These are phyloP conservation scores for Speoplatyrhinus poulsoni DNA, from an alignment of 2,113 vertebrate species.

Conservation along the genomic window DNA sequence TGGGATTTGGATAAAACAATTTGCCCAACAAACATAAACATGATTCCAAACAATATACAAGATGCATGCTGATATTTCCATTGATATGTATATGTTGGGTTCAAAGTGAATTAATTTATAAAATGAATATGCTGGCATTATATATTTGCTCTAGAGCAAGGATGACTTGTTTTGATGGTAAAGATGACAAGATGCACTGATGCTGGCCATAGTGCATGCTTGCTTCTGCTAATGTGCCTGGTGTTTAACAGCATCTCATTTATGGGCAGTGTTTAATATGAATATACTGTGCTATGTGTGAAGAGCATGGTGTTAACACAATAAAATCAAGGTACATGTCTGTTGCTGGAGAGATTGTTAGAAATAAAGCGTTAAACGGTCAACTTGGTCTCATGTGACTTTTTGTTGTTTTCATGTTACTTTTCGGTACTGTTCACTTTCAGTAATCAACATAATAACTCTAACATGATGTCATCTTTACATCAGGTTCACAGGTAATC, in stretches of 20 bases:
- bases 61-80: slow-evolving; percentile 12
- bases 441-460: too few species aligned
- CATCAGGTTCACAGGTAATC: too few species aligned
- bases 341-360: not conserved
- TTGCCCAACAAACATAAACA: not conserved
- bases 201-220: slow-evolving; percentile 55
- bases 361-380: slow-evolving; percentile 49
- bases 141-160: slow-evolving; percentile 34
- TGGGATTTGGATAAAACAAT: not conserved
- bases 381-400: slow-evolving; percentile 11
- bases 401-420: not conserved
- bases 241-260: not conserved
- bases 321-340: not conserved
- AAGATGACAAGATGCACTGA: not conserved
- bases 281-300: not conserved
- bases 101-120: slow-evolving; percentile 54
- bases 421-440: not conserved
- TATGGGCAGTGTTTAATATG: not conserved
- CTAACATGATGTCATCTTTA: too few species aligned
- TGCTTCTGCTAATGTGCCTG: not conserved
- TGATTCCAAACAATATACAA: not conserved
- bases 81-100: slow-evolving; percentile 68
- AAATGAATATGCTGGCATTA: slow-evolving; percentile 13
- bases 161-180: not conserved
- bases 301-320: not conserved